These are phyloP conservation scores for Sialia sialis DNA, from an alignment of 2,113 vertebrate species.

Conservation along the genomic window DNA sequence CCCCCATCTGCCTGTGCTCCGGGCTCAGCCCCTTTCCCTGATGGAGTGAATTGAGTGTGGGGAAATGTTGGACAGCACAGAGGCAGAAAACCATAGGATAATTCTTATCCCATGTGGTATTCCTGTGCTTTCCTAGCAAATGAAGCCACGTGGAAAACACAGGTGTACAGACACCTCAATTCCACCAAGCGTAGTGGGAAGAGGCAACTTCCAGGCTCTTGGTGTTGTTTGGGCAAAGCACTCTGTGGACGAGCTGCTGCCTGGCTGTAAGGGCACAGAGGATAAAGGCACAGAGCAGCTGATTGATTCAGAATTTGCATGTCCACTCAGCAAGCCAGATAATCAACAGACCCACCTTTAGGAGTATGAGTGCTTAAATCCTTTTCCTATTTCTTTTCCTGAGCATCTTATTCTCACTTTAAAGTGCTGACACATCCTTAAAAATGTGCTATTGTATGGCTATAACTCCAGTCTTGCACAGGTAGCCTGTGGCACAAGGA, in stretches of 20 bases:
- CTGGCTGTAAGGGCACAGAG: accelerated
- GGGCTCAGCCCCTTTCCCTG: neutral
- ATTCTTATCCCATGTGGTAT: neutral
- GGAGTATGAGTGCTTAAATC: neutral
- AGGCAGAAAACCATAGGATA: neutral
- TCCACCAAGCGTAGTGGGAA: accelerated
- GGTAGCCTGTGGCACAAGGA: neutral
- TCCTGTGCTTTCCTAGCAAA: neutral
- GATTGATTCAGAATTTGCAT: neutral
- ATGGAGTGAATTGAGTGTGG: neutral
- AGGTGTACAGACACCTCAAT: neutral
- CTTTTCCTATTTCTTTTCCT: neutral
- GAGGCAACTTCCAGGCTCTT: neutral
- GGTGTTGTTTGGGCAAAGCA: neutral
- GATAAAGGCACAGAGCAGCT: neutral
- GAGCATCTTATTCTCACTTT: neutral
- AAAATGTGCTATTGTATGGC: neutral
- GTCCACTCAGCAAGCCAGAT: neutral
- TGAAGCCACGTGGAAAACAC: accelerated
- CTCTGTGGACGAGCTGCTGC: neutral
- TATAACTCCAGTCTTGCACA: neutral
- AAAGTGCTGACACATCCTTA: neutral
- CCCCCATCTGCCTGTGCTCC: neutral
- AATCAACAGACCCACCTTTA: neutral
- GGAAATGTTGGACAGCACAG: accelerated